A percentile compares a stretch with the other conserved stretches of the same genome.
Evolutionary conservation across 2,113 vertebrate species (phyloP).

Genomic region (Antidorcas marsupialis): DNA sequence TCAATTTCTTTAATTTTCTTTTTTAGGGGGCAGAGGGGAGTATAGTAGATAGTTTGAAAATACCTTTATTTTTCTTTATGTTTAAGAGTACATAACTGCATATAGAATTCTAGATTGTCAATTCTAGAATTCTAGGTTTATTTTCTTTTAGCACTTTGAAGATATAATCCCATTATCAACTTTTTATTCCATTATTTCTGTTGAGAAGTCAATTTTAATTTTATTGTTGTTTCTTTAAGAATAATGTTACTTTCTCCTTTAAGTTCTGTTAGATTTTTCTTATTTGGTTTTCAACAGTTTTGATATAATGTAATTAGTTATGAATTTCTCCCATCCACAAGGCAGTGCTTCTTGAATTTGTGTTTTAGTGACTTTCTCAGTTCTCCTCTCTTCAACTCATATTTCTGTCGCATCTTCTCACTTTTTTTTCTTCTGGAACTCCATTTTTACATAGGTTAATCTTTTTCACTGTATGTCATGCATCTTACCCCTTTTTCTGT

Average conservation of each 20-base stretch:
- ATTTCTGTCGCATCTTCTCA: not conserved
- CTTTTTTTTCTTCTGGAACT: not conserved
- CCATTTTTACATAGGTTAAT: not conserved
- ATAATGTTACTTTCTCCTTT: not conserved
- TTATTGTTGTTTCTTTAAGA: not conserved
- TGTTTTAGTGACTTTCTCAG: not conserved
- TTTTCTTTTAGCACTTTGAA: not conserved
- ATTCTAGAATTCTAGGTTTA: not conserved
- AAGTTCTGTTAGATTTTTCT: not conserved
- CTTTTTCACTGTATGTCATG: not conserved
- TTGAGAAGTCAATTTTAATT: not conserved
- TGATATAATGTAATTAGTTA: not conserved
- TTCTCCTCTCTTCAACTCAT: not conserved
- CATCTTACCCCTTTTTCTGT: not conserved
- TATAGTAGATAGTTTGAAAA: not conserved
- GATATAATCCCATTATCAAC: not conserved
- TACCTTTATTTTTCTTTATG: not conserved
- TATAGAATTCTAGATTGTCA: not conserved
- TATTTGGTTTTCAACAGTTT: not conserved
- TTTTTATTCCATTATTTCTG: not conserved
- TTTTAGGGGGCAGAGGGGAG: accelerated
- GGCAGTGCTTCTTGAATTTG: not conserved
- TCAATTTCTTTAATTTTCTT: not conserved
- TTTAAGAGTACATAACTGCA: not conserved
- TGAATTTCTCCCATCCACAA: not conserved